Percentiles rank a stretch among this genome's conserved stretches.
Conservation (phyloP, 2,797 vertebrate genomes). For the Poeciliopsis turneri region DNA sequence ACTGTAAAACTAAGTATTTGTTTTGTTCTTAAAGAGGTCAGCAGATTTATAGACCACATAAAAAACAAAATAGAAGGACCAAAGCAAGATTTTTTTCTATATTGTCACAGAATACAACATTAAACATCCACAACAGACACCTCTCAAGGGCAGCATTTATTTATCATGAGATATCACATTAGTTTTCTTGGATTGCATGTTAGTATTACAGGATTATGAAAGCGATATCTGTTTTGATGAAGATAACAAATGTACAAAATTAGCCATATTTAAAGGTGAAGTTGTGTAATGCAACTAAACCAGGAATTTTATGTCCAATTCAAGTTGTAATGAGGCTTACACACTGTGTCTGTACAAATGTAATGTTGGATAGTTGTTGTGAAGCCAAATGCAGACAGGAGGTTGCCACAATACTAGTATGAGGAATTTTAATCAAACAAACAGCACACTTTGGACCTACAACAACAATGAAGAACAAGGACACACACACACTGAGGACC, state of each 20-base stretch:
- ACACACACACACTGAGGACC: not conserved
- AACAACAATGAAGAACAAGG: constrained; percentile 1
- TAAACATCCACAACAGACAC: not conserved
- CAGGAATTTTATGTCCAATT: too few relatives aligned
- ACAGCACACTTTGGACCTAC: not conserved
- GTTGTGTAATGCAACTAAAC: not conserved
- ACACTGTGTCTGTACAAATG: not conserved
- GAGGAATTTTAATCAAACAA: not conserved
- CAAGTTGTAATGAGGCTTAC: not conserved
- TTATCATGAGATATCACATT: not conserved
- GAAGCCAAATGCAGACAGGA: not conserved
- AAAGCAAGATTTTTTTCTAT: not conserved
- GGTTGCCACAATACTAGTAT: not conserved
- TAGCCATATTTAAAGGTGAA: not conserved
- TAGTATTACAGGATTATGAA: not conserved
- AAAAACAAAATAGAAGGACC: constrained; percentile 32
- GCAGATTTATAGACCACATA: constrained; percentile 19
- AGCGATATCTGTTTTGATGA: not conserved
- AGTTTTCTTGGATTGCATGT: not conserved
- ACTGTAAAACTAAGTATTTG: constrained; percentile 23
- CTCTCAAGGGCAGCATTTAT: not conserved
- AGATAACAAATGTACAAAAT: not conserved
- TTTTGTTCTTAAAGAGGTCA: constrained; percentile 27
- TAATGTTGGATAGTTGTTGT: not conserved
- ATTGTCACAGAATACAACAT: not conserved